Base-by-base conservation (phyloP, 2,113 vertebrate species). In the Oreotragus oreotragus region DNA sequence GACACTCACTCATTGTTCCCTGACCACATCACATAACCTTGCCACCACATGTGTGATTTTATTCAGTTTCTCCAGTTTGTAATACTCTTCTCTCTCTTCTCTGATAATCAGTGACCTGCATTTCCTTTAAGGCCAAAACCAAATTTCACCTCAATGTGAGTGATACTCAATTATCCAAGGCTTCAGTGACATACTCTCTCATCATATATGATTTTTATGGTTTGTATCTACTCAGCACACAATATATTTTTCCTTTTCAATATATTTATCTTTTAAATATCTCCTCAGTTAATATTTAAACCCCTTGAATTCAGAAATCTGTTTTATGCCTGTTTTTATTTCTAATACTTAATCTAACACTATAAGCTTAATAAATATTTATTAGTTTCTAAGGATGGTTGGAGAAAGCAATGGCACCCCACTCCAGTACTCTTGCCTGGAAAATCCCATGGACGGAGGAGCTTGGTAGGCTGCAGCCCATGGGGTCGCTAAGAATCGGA, bases 351-450 rank as follows among this genome's bases (percentile, higher is more conserved):
- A 64, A 53, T 70, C 81, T 87, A 84, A 87, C 76, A 53, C 62
- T 91, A 97, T 33, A 84, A 70, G 21, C 9, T 90, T 28, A 88
- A 70, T 89, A 92, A 84, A 92, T 64, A 53, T 53, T 80, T 96
- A 76, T n/a, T 64, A 76, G 55, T 77, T 96, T 85, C 53, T 86
- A 77, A 62, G 43, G 17, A 53, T 19, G 5, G 10, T 81, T 86
- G 53, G 17, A 53, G 53, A 53, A 21, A 17, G 17, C 53, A 53
- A 53, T 53, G 53, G 53, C 53, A 53, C 53, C 53, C 2, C 53
- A 55, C 19, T 55, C 53, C 53, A 55, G 53, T 55, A 17, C 1
- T 55, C 19, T 55, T 55, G 19, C 53, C 19, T 55, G 53, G 19
- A 55, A 17, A 27, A 27, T 58, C 25, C 57, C 57, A 58, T 27